Conservation (phyloP, 2,797 vertebrate genomes). For the Margarornis squamiger region DNA sequence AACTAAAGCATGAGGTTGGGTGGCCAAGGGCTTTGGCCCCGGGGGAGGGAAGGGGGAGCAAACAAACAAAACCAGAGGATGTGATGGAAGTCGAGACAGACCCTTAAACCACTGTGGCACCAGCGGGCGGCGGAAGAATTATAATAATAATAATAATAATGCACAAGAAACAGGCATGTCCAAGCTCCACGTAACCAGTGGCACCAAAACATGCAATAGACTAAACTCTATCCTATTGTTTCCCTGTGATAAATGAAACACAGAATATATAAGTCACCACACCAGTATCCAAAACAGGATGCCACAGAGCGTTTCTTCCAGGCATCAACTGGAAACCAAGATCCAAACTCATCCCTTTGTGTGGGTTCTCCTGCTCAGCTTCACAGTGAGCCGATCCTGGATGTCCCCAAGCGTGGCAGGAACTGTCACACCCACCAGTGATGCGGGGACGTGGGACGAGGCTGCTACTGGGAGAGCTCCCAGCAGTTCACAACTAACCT, state of each 20-base stretch:
- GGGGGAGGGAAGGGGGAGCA: background rate
- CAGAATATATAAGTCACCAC: conserved; percentile 62
- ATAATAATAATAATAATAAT: conserved; percentile 37
- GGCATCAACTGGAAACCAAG: background rate
- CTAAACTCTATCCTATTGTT: conserved; percentile 61
- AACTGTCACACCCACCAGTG: background rate
- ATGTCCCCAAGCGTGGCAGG: background rate
- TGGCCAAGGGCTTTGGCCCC: conserved; percentile 29
- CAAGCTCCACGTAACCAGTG: conserved; percentile 64
- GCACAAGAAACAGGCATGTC: conserved; percentile 67
- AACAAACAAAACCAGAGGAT: conserved; percentile 55
- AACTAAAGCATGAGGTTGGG: conserved; percentile 30
- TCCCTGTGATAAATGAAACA: conserved; percentile 64
- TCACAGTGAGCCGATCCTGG: conserved; percentile 50
- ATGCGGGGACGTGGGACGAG: background rate
- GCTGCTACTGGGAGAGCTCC: conserved; percentile 40
- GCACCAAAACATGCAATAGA: conserved; percentile 70
- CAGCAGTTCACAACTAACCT: conserved; percentile 60
- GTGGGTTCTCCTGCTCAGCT: conserved; percentile 40
- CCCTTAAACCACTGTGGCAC: conserved; percentile 61
- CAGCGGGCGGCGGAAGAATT: background rate
- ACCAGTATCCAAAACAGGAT: conserved; percentile 56
- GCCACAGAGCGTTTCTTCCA: conserved; percentile 5
- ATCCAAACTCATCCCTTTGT: background rate
- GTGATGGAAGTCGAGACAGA: conserved; percentile 64